Evolutionary conservation across 1,140 invertebrate genomes (phyloP).

Genomic region (Lordiphosa mommai): DNA sequence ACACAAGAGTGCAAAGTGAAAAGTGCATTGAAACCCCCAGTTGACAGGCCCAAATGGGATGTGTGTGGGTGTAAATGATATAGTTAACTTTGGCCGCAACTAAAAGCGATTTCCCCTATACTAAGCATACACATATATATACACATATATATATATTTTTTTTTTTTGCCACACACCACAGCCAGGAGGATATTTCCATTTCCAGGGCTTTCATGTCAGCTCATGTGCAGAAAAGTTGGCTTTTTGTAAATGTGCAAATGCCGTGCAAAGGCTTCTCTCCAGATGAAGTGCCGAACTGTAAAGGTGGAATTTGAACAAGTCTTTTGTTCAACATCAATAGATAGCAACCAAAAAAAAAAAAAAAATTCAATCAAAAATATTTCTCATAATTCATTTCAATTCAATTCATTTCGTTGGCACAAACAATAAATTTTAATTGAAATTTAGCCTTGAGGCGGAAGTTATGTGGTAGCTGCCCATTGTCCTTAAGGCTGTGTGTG

Average conservation of each 20-base stretch:
- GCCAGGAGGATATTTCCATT: neutral
- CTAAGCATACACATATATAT: neutral
- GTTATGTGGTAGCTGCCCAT: conserved; percentile 6
- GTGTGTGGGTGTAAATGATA: conserved; percentile 35
- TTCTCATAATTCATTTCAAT: conserved; percentile 19
- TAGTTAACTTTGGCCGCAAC: conserved; percentile 22
- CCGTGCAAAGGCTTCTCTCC: conserved; percentile 3
- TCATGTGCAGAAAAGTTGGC: conserved; percentile 4
- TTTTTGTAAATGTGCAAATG: conserved; percentile 10
- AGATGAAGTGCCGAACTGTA: neutral
- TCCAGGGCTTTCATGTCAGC: conserved; percentile 20
- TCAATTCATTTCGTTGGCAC: conserved; percentile 21
- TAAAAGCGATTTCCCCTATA: conserved; percentile 17
- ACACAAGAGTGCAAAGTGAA: conserved; percentile 48
- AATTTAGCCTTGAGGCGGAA: conserved; percentile 25
- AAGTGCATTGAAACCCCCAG: conserved; percentile 40
- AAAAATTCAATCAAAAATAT: conserved; percentile 39
- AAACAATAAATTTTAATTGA: conserved; percentile 52
- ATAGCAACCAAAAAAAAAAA: conserved; percentile 2
- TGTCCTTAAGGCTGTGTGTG: conserved; percentile 4
- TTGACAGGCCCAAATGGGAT: conserved; percentile 25
- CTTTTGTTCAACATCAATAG: neutral
- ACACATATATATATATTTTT: neutral
- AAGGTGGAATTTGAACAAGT: neutral
- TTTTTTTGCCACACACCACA: neutral